Percentiles rank a stretch among this genome's conserved stretches.
phyloP scores from a whole-genome alignment of 30 jellyfish, hydroid and myxozoan genomes.

The Hydractinia echinata region DNA sequence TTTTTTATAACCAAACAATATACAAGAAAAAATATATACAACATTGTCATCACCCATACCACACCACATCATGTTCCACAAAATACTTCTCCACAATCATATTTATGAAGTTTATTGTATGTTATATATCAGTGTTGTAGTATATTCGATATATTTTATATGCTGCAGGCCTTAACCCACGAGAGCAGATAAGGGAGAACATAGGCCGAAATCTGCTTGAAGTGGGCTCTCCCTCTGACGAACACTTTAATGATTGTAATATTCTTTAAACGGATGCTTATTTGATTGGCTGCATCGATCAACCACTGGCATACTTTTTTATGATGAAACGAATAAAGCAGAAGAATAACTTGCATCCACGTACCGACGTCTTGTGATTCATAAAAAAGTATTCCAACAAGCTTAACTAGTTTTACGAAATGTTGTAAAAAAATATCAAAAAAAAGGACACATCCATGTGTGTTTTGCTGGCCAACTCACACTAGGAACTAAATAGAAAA shows the following conservation, averaged over 20 bases:
- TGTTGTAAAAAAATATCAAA: slow-evolving; percentile 24
- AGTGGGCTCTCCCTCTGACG: slow-evolving; percentile 17
- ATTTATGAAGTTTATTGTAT: neutral
- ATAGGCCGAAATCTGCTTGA: neutral
- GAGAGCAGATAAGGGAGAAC: slow-evolving; percentile 10
- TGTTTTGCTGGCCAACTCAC: slow-evolving; percentile 39
- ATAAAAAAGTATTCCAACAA: too few relatives aligned
- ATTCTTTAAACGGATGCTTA: neutral
- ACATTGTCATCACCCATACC: neutral
- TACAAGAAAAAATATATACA: neutral
- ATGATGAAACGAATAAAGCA: too few relatives aligned
- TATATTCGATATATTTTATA: neutral
- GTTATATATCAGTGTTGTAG: slow-evolving; percentile 7
- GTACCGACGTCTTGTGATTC: neutral
- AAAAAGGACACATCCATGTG: slow-evolving; percentile 35
- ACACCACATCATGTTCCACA: neutral
- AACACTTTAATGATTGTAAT: slow-evolving; percentile 3
- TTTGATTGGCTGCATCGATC: neutral
- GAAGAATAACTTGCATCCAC: neutral
- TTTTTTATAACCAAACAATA: neutral
- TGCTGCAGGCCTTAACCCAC: slow-evolving; percentile 13
- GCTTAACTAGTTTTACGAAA: neutral
- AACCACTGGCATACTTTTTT: too few relatives aligned
- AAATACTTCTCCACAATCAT: too few relatives aligned
- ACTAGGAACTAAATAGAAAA: neutral